Percentiles rank a stretch among this genome's conserved stretches.
Conservation (phyloP, 2,888 invertebrate species). For the Aspidiotus rigidus region DNA sequence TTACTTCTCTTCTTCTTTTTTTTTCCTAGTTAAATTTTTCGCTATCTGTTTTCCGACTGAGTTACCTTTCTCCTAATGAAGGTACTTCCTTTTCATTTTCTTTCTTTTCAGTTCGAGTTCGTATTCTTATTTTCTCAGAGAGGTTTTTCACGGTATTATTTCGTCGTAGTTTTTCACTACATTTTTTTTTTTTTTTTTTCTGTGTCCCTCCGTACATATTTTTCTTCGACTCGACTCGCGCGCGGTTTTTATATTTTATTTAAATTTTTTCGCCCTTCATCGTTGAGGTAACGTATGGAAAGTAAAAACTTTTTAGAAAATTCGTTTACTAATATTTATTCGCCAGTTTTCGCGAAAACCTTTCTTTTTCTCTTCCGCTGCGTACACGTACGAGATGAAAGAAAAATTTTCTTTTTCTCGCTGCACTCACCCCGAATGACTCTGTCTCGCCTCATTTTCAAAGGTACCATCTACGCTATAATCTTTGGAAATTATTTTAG, state of each 20-base stretch:
- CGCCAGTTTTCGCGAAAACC: slow-evolving; percentile 2
- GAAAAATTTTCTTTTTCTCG: too few relatives aligned
- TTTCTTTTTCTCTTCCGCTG: too few relatives aligned
- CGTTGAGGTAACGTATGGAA: slow-evolving; percentile 16
- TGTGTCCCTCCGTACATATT: slow-evolving; percentile 8
- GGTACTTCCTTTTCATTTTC: slow-evolving; percentile 26
- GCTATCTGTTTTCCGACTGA: slow-evolving; percentile 27
- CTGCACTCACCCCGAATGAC: too few relatives aligned
- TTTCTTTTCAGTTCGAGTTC: slow-evolving; percentile 12
- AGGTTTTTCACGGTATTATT: background rate
- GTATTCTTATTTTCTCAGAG: slow-evolving; percentile 18
- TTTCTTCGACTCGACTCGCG: slow-evolving; percentile 6
- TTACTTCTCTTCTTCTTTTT: slow-evolving; percentile 3
- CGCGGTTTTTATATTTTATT: slow-evolving; percentile 23
- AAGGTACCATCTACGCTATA: too few relatives aligned
- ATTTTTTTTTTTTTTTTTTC: slow-evolving; percentile 12
- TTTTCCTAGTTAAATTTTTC: slow-evolving; percentile 21
- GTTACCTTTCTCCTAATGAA: slow-evolving; percentile 29
- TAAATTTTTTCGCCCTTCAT: slow-evolving; percentile 11
- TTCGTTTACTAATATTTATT: slow-evolving; percentile 26
- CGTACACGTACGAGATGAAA: too few relatives aligned
- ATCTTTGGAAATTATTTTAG: too few relatives aligned
- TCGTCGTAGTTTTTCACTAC: background rate
- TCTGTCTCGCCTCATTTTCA: too few relatives aligned
- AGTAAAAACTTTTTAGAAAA: background rate